Conservation (phyloP, 2,113 vertebrate genomes). For the Callospermophilus lateralis region DNA sequence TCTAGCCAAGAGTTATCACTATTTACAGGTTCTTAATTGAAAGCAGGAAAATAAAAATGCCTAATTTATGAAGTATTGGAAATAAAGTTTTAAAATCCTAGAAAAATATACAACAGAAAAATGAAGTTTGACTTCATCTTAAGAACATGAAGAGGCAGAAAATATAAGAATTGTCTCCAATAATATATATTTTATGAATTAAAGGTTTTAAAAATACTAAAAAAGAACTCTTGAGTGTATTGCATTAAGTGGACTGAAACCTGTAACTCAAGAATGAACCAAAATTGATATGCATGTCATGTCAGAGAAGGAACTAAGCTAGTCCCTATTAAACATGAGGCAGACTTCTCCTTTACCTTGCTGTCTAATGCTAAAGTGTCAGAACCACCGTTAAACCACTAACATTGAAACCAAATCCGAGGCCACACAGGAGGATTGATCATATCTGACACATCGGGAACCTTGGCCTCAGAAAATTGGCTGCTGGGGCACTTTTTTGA, state of each 20-base stretch:
- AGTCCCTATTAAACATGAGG: background rate
- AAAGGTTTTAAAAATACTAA: background rate
- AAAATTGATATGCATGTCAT: background rate
- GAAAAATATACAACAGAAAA: conserved; percentile 22
- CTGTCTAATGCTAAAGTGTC: background rate
- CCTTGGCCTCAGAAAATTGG: conserved; percentile 9
- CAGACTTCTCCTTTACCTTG: background rate
- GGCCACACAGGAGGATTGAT: background rate
- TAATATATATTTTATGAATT: background rate
- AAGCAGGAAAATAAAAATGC: conserved; percentile 39
- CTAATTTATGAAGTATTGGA: conserved; percentile 16
- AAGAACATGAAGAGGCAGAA: background rate
- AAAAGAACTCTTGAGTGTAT: background rate
- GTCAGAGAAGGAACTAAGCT: conserved; percentile 22
- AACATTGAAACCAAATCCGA: background rate
- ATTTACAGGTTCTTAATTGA: background rate
- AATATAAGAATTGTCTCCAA: background rate
- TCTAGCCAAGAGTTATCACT: background rate
- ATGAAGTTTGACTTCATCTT: background rate
- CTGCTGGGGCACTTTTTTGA: background rate
- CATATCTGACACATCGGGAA: background rate
- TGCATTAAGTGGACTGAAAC: background rate
- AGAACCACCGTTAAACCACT: background rate
- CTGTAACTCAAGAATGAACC: background rate
- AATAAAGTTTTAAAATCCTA: conserved; percentile 34